Evolutionary conservation across 2,888 invertebrate species (phyloP), one percentile per base, ranked within the genome.

Genomic region (Tenthredo mesomela): DNA sequence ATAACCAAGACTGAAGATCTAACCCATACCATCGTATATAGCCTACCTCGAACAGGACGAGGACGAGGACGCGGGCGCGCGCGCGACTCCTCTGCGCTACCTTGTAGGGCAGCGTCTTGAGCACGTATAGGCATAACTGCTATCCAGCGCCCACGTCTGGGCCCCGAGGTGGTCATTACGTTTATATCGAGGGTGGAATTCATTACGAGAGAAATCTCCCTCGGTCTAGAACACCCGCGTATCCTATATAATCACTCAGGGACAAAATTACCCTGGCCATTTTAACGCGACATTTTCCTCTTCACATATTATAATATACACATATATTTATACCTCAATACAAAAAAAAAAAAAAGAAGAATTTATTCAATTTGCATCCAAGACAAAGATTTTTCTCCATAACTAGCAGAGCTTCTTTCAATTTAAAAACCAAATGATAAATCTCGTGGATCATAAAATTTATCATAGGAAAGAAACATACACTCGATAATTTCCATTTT

Each of bases 141-240:
- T 88, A 88, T 89, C 88, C 85, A 75, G 85, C 84, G 85, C 85
- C 86, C 86, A 77, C 80, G 80, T 84, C 84, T 84, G 86, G 87
- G 84, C 85, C 85, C 73, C 84, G 86, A 89, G 89, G 86, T 89
- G 86, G 89, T 92, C 89, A 92, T 92, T 91, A 91, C 91, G 82
- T 82, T 82, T 82, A 82, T 82, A 87, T 91, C 90, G 91, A 91
- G 91, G 91, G 91, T 91, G 92, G 92, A 91, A 91, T 92, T 91
- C 91, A 91, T 91, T 91, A 92, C 88, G 87, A 80, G 87, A 87
- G 88, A 90, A 89, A 90, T 91, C 88, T 90, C 87, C 88, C 80
- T 80, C 80, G n/a, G 77, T 77, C 77, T 54, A 54, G 87, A 87
- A 86, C 87, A 85, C 87, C 86, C 84, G 85, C 85, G 84, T 84